phyloP scores from a whole-genome alignment of 2,113 vertebrate genomes.

The Cynocephalus volans region DNA sequence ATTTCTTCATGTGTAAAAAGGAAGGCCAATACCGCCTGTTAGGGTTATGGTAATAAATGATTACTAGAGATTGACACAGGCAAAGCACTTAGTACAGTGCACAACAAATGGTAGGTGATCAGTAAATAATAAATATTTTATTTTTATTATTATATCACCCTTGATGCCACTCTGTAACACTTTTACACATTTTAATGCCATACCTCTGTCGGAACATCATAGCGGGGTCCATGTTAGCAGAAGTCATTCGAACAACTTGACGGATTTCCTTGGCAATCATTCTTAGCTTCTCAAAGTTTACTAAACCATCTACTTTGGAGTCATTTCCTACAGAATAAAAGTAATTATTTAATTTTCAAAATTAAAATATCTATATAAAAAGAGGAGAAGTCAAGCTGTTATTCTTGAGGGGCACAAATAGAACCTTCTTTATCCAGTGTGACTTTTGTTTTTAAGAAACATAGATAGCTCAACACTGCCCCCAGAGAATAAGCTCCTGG shows the following conservation, averaged over 20 bases:
- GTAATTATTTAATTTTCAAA: slow-evolving; percentile 41
- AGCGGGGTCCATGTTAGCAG: slow-evolving; percentile 98
- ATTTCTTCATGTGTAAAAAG: slow-evolving; percentile 28
- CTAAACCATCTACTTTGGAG: slow-evolving; percentile 96
- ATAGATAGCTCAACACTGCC: neutral
- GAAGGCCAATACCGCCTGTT: slow-evolving; percentile 29
- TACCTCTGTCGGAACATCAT: slow-evolving; percentile 99
- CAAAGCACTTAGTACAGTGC: neutral
- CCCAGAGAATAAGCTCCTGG: neutral
- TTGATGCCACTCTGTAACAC: neutral
- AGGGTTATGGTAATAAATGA: neutral
- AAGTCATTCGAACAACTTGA: slow-evolving; percentile 96
- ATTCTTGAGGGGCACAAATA: neutral
- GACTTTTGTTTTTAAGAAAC: neutral
- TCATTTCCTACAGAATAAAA: slow-evolving; percentile 93
- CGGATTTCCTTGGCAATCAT: slow-evolving; percentile 99
- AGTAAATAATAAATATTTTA: neutral
- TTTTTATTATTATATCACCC: neutral
- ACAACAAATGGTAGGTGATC: neutral
- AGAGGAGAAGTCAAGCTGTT: slow-evolving; percentile 30
- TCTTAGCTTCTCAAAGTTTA: slow-evolving; percentile 98
- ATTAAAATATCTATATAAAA: slow-evolving; percentile 63
- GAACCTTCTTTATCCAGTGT: neutral
- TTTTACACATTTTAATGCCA: slow-evolving; percentile 68
- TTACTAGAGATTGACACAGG: neutral